These are phyloP conservation scores for Sinella curviseta DNA, from an alignment of 1,140 invertebrate genomes.

Conservation along the genomic window DNA sequence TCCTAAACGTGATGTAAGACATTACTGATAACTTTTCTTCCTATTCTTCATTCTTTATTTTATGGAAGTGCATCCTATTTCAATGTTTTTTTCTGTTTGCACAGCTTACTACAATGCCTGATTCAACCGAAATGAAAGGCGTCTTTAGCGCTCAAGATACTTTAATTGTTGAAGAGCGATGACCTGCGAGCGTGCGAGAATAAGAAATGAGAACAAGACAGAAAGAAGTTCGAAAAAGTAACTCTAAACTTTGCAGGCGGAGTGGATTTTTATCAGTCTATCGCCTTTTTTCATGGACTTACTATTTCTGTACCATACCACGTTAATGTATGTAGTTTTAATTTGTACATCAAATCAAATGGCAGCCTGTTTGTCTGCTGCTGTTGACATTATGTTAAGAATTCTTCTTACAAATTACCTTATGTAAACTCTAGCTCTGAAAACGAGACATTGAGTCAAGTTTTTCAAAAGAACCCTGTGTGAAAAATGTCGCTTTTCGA, in stretches of 20 bases:
- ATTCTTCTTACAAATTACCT: neutral
- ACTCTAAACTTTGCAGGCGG: too few species aligned
- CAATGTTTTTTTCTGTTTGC: conserved; percentile 15
- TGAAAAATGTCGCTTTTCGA: neutral
- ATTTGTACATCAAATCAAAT: conserved; percentile 2
- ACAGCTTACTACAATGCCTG: conserved; percentile 41
- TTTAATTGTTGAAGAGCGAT: conserved; percentile 48
- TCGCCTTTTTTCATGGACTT: conserved; percentile 18
- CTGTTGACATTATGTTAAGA: neutral
- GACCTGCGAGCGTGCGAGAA: conserved; percentile 30
- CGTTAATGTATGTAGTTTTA: conserved; percentile 11
- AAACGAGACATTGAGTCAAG: neutral
- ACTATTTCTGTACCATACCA: neutral
- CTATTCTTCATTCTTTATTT: neutral
- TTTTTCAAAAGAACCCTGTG: neutral
- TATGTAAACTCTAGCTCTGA: neutral
- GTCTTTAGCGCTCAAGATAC: conserved; percentile 49
- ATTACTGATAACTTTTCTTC: neutral
- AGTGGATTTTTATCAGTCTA: neutral
- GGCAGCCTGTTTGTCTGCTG: neutral
- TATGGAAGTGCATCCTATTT: neutral
- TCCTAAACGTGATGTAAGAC: conserved; percentile 49
- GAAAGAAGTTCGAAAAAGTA: neutral
- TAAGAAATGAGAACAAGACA: neutral
- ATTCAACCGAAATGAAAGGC: conserved; percentile 33